These are phyloP conservation scores for Neuroterus valhalla DNA, from an alignment of 1,140 invertebrate genomes.

Conservation along the genomic window DNA sequence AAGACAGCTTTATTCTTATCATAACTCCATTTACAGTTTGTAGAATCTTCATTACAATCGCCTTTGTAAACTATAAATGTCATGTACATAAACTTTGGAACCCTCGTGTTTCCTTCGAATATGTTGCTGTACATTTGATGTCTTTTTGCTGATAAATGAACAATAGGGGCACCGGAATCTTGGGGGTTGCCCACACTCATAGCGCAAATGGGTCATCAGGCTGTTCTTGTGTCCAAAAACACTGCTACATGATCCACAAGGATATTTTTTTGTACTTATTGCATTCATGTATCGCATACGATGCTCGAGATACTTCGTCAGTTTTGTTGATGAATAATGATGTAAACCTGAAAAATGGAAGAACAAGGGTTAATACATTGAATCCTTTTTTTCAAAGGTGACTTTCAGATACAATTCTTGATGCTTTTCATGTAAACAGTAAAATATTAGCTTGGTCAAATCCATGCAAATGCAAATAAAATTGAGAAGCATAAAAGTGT, in stretches of 20 bases:
- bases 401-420: too few species aligned
- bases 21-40: background rate
- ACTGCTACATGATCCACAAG: background rate
- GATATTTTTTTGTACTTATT: background rate
- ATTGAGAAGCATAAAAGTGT: too few species aligned
- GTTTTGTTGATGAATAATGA: background rate
- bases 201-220: slow-evolving; percentile 1
- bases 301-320: background rate
- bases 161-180: slow-evolving; percentile 4
- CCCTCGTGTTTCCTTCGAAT: slow-evolving; percentile 21
- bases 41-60: background rate
- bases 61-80: slow-evolving; percentile 10
- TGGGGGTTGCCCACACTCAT: background rate
- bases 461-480: too few species aligned
- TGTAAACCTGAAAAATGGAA: slow-evolving; percentile 1
- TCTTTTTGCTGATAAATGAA: slow-evolving; percentile 1
- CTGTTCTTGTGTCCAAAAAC: slow-evolving; percentile 20
- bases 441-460: too few species aligned
- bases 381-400: background rate
- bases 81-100: slow-evolving; percentile 1
- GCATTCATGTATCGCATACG: background rate
- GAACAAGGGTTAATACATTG: background rate
- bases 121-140: slow-evolving; percentile 16
- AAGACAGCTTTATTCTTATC: background rate
- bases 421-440: too few species aligned